These are phyloP conservation scores for Mercenaria mercenaria DNA, from an alignment of 1,140 invertebrate genomes.

Conservation along the genomic window DNA sequence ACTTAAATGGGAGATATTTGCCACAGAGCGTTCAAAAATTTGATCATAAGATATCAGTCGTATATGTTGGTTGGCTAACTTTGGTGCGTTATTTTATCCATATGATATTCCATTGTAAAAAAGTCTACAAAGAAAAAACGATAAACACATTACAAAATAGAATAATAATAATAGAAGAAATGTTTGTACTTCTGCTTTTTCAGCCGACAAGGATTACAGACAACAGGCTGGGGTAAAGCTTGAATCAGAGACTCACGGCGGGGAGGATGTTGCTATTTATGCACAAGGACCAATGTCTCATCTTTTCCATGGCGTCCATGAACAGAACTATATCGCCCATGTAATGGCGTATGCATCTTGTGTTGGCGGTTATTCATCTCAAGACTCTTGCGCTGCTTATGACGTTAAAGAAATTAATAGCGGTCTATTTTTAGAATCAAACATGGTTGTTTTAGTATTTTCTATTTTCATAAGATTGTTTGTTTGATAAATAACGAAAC, in stretches of 20 bases:
- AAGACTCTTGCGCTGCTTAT: constrained; percentile 21
- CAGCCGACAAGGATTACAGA: constrained; percentile 70
- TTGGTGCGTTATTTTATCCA: too few relatives aligned
- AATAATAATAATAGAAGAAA: too few relatives aligned
- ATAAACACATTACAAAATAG: too few relatives aligned
- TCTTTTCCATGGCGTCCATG: constrained; percentile 95
- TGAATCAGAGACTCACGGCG: constrained; percentile 85
- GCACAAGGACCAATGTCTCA: constrained; percentile 93
- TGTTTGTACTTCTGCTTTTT: too few relatives aligned
- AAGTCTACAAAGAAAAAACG: too few relatives aligned
- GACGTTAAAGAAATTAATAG: background rate
- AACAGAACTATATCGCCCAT: constrained; percentile 96
- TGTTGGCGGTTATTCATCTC: constrained; percentile 78
- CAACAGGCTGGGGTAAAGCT: constrained; percentile 89
- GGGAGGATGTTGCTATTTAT: constrained; percentile 85
- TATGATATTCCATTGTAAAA: too few relatives aligned
- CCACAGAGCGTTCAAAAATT: too few relatives aligned
- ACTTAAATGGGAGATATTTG: too few relatives aligned
- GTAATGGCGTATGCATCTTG: constrained; percentile 89
- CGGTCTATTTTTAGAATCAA: background rate
- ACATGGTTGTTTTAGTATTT: background rate
- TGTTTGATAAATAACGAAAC: background rate
- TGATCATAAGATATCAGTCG: too few relatives aligned
- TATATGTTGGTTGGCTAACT: too few relatives aligned
- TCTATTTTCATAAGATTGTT: background rate